Evolutionary conservation across 2,888 invertebrate genomes (phyloP).

Genomic region (Eretmocerus hayati): DNA sequence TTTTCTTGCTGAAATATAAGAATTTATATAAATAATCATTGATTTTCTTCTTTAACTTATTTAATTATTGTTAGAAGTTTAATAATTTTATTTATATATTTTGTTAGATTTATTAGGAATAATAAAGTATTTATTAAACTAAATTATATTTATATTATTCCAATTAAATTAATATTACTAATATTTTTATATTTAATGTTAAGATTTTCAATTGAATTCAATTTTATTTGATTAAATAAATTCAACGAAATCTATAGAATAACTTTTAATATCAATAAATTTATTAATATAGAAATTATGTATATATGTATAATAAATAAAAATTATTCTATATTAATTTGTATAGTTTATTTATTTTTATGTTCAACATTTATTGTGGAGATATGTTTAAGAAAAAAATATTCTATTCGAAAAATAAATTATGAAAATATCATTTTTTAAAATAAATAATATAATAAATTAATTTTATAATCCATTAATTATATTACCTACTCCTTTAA

Average conservation of each 20-base stretch:
- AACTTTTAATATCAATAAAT: not conserved
- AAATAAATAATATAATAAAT: conserved; percentile 44
- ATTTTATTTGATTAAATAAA: conserved; percentile 15
- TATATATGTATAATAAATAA: conserved; percentile 14
- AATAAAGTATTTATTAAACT: conserved; percentile 55
- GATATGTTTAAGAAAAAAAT: conserved; percentile 54
- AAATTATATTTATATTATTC: conserved; percentile 29
- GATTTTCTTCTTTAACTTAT: conserved; percentile 59
- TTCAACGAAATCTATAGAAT: conserved; percentile 2
- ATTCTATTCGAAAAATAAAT: conserved; percentile 48
- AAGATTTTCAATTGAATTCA: conserved; percentile 15
- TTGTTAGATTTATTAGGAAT: conserved; percentile 51
- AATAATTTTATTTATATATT: conserved; percentile 60
- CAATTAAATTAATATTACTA: conserved; percentile 33
- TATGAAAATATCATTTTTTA: conserved; percentile 45
- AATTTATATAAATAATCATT: conserved; percentile 48
- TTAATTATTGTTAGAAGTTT: conserved; percentile 58
- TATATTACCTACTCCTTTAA: conserved; percentile 55
- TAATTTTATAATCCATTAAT: conserved; percentile 56
- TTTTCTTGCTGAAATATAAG: conserved; percentile 47
- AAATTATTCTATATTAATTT: conserved; percentile 10
- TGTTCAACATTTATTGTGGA: conserved; percentile 55
- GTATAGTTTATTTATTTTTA: conserved; percentile 55
- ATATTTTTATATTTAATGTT: conserved; percentile 20
- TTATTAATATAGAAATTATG: conserved; percentile 10